phyloP scores from a whole-genome alignment of 2,113 vertebrate genomes.

The Sterna hirundo region DNA sequence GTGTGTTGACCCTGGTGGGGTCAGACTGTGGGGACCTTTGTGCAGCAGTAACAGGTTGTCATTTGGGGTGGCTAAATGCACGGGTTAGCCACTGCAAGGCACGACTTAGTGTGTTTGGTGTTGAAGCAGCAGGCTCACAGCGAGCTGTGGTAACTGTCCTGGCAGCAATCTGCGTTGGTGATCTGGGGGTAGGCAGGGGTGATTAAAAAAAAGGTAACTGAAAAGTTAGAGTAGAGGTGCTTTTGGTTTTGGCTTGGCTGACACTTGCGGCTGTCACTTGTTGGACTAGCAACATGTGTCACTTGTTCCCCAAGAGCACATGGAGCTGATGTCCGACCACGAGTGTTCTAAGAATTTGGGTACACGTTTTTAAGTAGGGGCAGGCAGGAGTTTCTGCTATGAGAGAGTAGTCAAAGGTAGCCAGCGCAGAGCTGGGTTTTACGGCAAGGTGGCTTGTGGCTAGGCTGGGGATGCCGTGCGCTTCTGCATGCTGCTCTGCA shows the following conservation, averaged over 20 bases:
- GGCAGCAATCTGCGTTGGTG: not conserved
- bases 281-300: not conserved
- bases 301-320: not conserved
- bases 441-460: not conserved
- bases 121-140: not conserved
- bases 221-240: not conserved
- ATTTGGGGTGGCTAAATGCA: not conserved
- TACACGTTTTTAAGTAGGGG: not conserved
- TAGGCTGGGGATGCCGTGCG: not conserved
- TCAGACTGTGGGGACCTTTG: accelerated
- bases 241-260: not conserved
- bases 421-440: not conserved
- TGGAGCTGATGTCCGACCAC: not conserved
- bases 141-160: not conserved
- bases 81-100: accelerated
- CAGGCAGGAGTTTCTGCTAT: not conserved
- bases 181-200: not conserved
- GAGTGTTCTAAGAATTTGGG: not conserved
- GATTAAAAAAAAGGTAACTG: not conserved
- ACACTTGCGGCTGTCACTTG: not conserved
- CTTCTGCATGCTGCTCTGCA: not conserved
- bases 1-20: not conserved
- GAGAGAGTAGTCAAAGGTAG: not conserved
- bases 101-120: accelerated
- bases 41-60: not conserved